Conservation (phyloP, 2,888 invertebrate species). For the Macrophya annulata region DNA sequence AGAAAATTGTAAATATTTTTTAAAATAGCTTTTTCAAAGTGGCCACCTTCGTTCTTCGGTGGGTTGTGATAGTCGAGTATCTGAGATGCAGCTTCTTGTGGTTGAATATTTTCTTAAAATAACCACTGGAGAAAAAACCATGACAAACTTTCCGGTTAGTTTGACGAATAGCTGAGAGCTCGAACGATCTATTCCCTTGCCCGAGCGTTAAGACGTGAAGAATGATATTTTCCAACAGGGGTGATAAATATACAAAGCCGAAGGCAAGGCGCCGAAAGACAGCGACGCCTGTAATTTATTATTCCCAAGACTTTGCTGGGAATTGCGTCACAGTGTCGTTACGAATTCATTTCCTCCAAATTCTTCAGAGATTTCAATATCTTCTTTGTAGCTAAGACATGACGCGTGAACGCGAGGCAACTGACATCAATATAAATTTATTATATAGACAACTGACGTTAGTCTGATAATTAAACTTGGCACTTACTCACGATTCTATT, state of each 20-base stretch:
- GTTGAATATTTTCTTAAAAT: slow-evolving; percentile 64
- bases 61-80: neutral
- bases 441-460: too few relatives aligned
- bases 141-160: slow-evolving; percentile 69
- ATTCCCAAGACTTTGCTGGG: slow-evolving; percentile 63
- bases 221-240: slow-evolving; percentile 68
- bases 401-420: slow-evolving; percentile 5
- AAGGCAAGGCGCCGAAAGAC: slow-evolving; percentile 55
- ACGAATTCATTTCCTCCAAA: slow-evolving; percentile 54
- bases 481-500: slow-evolving; percentile 2
- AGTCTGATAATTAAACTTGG: neutral
- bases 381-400: slow-evolving; percentile 1
- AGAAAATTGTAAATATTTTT: neutral
- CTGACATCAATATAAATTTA: too few relatives aligned
- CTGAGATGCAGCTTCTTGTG: neutral
- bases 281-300: slow-evolving; percentile 69
- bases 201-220: slow-evolving; percentile 62
- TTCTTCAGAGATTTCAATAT: slow-evolving; percentile 49
- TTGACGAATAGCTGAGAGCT: slow-evolving; percentile 68
- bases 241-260: slow-evolving; percentile 66
- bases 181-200: slow-evolving; percentile 50
- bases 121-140: slow-evolving; percentile 60
- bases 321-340: slow-evolving; percentile 54
- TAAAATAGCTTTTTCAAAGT: slow-evolving; percentile 7
- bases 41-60: neutral